Base-by-base conservation (phyloP, 1,140 invertebrate genomes). In the Andrena cerasifolii region DNA sequence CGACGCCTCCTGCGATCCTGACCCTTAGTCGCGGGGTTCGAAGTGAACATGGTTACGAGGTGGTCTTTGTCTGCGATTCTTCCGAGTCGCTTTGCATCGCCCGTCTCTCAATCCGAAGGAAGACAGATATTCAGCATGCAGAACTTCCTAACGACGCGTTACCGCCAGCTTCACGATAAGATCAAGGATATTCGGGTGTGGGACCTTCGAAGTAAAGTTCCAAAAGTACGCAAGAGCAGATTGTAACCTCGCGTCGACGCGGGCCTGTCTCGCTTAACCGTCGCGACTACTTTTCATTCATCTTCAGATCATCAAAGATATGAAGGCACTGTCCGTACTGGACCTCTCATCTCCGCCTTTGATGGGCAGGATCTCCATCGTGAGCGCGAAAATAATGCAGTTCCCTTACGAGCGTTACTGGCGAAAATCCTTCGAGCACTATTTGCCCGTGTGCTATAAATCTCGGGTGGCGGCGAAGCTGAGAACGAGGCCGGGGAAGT, bases 91-190 rank as follows among this genome's bases (percentile, higher is more conserved):
- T 0, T n/a, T 40, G 31, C 51, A 71, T 71, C 62, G 45, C 12
- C 67, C 36, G 0, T 26, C 24, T 61, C 16, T 21, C 61, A 24
- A 61, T 24, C 28, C 24, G 3, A 18, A 47, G n/a, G 56, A 61
- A 43, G 31, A 36, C 3, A 71, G 18, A 73, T 47, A 68, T 68
- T 58, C 4, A 7, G 12, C 12, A 75, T 82, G 80, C 80, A 79
- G 24, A 67, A 80, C 21, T 82, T 40, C 16, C 45, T 82, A 28
- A 67, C 59, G 7, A 14, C 36, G 0, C 53, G 78, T 14, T 82
- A 80, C 16, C 77, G 80, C 1, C 71, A 33, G 14, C 47, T 71
- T 31, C 70, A 82, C 65, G 14, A 80, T 6, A 80, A 76, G 45
- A 71, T 82, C 47, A 82, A 80, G 33, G 45, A 76, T 5, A 51